Evolutionary conservation across 2,113 vertebrate genomes (phyloP), one percentile per base, ranked within the genome.

Genomic region (Anolis sagrei): DNA sequence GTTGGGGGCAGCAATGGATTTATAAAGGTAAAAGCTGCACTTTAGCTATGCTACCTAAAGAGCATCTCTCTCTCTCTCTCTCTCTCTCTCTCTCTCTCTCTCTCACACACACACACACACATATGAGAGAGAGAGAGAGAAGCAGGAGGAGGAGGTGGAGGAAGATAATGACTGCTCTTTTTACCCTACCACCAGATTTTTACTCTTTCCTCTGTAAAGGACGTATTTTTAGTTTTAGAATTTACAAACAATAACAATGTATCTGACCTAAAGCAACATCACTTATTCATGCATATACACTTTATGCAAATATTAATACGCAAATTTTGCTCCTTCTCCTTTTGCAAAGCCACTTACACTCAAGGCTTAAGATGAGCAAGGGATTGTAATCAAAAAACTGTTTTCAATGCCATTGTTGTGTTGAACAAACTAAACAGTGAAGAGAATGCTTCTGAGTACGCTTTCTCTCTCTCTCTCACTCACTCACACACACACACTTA

Each of bases 81-180:
- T 73, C 76, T 44, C 39, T 44, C 39, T 73, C 76, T 44, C 39
- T 44, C 39, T 73, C 76, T 44, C 39, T 44, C 39, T 73, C 76
- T 44, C 39, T 44, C 39, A 44, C 39, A 44, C 39, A 44, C 39
- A 44, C 2, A 44, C 39, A 44, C 39, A 44, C 39, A 44, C 5
- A 44, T 44, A 44, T 44, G 5, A n/a, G n/a, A n/a, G n/a, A n/a
- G n/a, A n/a, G n/a, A n/a, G n/a, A n/a, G n/a, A n/a, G n/a, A n/a
- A n/a, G n/a, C n/a, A n/a, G n/a, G n/a, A 91, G 92, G 92, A 83
- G 2, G 44, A 84, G 92, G 92, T 88, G 88, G 89, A 89, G 86
- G 79, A 29, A 72, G 14, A 91, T 4, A 81, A 51, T 11, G 44
- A 68, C 5, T 14, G 64, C 27, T 61, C 9, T 18, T 74, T n/a